Base-by-base conservation (phyloP, 2,888 invertebrate genomes). In the Noctua fimbriata region DNA sequence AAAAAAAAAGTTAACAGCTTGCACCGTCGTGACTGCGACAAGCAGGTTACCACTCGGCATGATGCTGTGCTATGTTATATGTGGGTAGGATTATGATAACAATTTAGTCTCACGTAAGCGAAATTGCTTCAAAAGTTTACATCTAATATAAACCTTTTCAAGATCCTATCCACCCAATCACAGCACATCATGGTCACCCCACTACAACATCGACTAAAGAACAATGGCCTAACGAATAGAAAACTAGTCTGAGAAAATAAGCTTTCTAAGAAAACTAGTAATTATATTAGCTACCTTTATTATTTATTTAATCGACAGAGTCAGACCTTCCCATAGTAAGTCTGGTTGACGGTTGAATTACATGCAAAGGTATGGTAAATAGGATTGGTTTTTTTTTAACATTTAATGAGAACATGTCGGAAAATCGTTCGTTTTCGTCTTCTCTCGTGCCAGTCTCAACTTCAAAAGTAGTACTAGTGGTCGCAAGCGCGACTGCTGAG, bases 241-340 rank as follows among this genome's bases (percentile, higher is more conserved):
- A 92, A 92, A 85, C 86, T 83, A 24, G 83, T 85, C 86, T 91
- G 92, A 78, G 92, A 92, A 91, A 77, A 81, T 73, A 24, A 66
- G 75, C 91, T 92, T 92, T 92, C 92, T 91, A 79, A 89, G 92
- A 89, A 90, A 90, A 84, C 89, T 60, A 73, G 77, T 89, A 88
- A 92, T 90, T 91, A 83, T 12, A 16, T 82, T 65, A 79, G 3
- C n/a, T 79, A 77, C 55, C 67, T 69, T 77, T 67, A 79, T 81
- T 83, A 88, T 87, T 88, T 81, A 69, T 69, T 81, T 86, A 89
- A 91, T 87, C 86, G 83, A 88, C 85, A 79, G n/a, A 41, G 47
- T 60, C 76, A 65, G 60, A 84, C 88, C 41, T 89, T 85, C 87
- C 81, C 87, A 89, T 85, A 74, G 78, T 73, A 55, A 77, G 21